Evolutionary conservation across 2,888 invertebrate species (phyloP).

Genomic region (Ceriagrion tenellum): DNA sequence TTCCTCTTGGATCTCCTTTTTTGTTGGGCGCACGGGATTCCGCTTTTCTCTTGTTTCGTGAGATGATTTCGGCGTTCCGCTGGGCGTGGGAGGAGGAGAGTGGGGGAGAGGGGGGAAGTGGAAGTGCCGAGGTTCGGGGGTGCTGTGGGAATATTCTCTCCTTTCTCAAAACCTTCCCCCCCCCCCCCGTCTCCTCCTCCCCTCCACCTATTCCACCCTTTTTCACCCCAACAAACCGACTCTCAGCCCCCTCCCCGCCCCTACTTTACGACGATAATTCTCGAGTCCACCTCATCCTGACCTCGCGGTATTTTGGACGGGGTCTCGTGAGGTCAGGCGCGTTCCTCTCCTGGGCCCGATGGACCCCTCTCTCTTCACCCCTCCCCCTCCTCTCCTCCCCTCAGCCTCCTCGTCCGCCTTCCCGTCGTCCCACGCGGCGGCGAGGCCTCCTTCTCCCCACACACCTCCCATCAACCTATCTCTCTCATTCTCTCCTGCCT

Average conservation of each 20-base stretch:
- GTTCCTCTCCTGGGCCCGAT: constrained; percentile 21
- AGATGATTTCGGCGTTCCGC: background rate
- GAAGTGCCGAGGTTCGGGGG: background rate
- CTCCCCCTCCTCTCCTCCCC: background rate
- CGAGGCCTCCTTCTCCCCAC: background rate
- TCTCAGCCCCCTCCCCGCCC: constrained; percentile 29
- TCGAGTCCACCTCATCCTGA: constrained; percentile 61
- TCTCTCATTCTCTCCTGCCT: constrained; percentile 35
- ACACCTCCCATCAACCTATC: background rate
- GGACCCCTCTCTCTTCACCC: constrained; percentile 24
- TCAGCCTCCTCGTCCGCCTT: background rate
- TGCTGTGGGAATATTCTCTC: background rate
- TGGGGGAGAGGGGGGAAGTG: background rate
- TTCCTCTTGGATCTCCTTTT: no score
- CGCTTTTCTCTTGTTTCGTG: no score
- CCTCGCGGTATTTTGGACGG: constrained; percentile 66
- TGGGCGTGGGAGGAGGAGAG: background rate
- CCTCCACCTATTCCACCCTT: background rate
- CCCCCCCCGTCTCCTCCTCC: background rate
- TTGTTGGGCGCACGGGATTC: no score
- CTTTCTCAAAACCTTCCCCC: background rate
- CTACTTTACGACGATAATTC: constrained; percentile 62
- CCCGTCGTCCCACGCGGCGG: constrained; percentile 7
- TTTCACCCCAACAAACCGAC: background rate
- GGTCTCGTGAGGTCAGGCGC: constrained; percentile 60